phyloP scores from a whole-genome alignment of 1,140 invertebrate genomes.

The Zaprionus africanus region DNA sequence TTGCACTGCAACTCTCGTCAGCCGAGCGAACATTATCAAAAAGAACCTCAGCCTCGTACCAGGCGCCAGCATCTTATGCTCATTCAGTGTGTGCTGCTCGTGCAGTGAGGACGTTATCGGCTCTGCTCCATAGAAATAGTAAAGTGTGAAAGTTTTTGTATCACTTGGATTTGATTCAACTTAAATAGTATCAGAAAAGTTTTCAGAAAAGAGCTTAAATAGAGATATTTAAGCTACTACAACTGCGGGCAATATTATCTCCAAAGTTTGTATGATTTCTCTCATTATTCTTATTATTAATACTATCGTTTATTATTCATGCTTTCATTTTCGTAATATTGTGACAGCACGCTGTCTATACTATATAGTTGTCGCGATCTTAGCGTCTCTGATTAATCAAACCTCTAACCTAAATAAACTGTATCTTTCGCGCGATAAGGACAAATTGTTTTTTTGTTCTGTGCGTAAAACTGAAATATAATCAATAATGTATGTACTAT shows the following conservation, averaged over 20 bases:
- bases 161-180: neutral
- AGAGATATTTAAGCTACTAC: neutral
- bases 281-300: neutral
- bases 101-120: slow-evolving; percentile 64
- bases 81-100: slow-evolving; percentile 60
- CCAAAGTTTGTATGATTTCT: neutral
- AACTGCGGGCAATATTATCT: neutral
- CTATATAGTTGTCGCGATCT: slow-evolving; percentile 20
- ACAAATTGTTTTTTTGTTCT: slow-evolving; percentile 20
- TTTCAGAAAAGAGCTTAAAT: neutral
- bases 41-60: slow-evolving; percentile 20
- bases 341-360: slow-evolving; percentile 1
- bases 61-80: slow-evolving; percentile 50
- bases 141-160: slow-evolving; percentile 12
- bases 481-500: neutral
- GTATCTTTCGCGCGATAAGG: slow-evolving; percentile 38
- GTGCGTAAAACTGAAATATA: neutral
- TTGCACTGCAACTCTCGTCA: neutral
- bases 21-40: slow-evolving; percentile 24
- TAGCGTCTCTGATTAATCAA: slow-evolving; percentile 58
- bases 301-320: neutral
- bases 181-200: slow-evolving; percentile 1
- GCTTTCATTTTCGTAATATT: neutral
- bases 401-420: slow-evolving; percentile 65
- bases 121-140: slow-evolving; percentile 11